Evolutionary conservation across 2,888 invertebrate species (phyloP).

Genomic region (Temnothorax rugatulus): DNA sequence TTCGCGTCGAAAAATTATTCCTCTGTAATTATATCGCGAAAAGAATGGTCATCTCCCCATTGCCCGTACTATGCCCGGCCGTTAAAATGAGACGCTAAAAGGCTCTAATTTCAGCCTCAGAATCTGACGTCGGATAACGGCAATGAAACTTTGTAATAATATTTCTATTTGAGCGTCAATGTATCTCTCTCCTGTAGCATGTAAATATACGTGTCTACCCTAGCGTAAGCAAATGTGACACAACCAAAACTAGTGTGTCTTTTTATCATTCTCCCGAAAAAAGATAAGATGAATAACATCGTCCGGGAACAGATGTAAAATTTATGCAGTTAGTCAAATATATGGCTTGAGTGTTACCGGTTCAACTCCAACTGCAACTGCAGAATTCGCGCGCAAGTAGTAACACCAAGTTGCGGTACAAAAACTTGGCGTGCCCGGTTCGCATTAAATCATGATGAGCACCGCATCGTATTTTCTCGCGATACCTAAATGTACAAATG

Average conservation of each 20-base stretch:
- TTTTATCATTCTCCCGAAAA: not conserved
- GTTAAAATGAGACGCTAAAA: slow-evolving; percentile 40
- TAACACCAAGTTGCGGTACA: slow-evolving; percentile 34
- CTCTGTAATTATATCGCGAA: slow-evolving; percentile 47
- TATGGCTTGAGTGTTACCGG: slow-evolving; percentile 17
- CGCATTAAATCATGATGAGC: slow-evolving; percentile 51
- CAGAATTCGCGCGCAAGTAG: slow-evolving; percentile 22
- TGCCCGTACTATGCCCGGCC: not conserved
- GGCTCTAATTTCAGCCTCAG: slow-evolving; percentile 44
- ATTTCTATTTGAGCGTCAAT: slow-evolving; percentile 11
- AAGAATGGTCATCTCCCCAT: slow-evolving; percentile 41
- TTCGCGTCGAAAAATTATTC: slow-evolving; percentile 40
- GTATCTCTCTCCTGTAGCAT: not conserved
- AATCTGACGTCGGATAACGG: slow-evolving; percentile 40
- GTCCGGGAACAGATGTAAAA: slow-evolving; percentile 17
- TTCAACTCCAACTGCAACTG: slow-evolving; percentile 31
- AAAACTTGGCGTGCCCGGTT: slow-evolving; percentile 47
- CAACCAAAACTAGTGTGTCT: not conserved
- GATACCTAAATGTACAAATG: slow-evolving; percentile 39
- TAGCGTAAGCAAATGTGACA: not conserved
- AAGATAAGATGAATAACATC: slow-evolving; percentile 10
- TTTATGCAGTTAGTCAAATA: slow-evolving; percentile 38
- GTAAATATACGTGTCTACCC: too few species aligned
- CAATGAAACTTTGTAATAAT: slow-evolving; percentile 39
- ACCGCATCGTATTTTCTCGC: slow-evolving; percentile 40